Percentiles rank a stretch among this genome's conserved stretches.
Conservation (phyloP, 2,888 invertebrate species). For the Timandra comae region DNA sequence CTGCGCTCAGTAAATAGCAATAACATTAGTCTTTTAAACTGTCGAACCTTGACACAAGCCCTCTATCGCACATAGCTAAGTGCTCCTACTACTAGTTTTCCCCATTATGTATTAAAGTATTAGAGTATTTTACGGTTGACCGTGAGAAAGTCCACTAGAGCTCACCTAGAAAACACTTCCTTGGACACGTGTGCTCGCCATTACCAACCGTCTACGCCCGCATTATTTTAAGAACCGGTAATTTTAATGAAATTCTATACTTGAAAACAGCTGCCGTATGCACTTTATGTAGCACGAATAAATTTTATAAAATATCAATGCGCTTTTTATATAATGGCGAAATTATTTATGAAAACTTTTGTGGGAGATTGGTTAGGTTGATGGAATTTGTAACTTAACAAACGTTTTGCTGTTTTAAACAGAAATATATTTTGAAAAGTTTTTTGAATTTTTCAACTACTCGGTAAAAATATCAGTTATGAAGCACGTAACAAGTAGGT, state of each 20-base stretch:
- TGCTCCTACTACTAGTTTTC: conserved; percentile 48
- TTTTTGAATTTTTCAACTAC: no score
- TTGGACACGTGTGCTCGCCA: conserved; percentile 57
- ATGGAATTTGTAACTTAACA: no score
- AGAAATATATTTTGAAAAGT: no score
- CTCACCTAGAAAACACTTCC: conserved; percentile 49
- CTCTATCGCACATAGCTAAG: conserved; percentile 36
- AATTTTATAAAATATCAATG: conserved; percentile 46
- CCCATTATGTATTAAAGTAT: conserved; percentile 49
- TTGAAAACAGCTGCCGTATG: conserved; percentile 63
- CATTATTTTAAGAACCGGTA: conserved; percentile 69
- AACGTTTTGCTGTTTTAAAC: no score
- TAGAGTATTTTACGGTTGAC: conserved; percentile 42
- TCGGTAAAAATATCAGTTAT: no score
- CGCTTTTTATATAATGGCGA: no score
- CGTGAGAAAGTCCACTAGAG: conserved; percentile 58
- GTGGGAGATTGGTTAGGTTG: no score
- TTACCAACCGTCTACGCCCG: conserved; percentile 59
- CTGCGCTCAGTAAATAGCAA: not conserved
- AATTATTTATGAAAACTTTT: no score
- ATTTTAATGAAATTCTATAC: conserved; percentile 69
- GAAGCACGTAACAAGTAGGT: no score
- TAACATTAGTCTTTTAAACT: not conserved
- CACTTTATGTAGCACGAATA: conserved; percentile 49
- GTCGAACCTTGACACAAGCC: conserved; percentile 10